A percentile compares a stretch with the other conserved stretches of the same genome.
phyloP scores from a whole-genome alignment of 2,797 vertebrate species.

The Myripristis murdjan region DNA sequence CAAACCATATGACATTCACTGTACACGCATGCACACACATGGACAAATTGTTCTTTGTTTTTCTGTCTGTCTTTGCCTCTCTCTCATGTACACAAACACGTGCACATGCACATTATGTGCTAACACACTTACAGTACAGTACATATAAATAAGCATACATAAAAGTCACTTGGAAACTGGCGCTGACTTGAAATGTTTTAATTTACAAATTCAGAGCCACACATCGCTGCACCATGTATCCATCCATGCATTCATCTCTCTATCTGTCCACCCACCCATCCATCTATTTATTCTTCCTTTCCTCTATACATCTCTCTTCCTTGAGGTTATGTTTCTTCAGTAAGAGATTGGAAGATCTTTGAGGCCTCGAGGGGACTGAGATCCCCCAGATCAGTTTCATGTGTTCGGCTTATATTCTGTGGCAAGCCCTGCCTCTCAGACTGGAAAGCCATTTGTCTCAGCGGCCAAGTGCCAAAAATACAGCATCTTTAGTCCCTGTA shows the following conservation, averaged over 20 bases:
- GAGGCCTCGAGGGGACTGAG: conserved; percentile 17
- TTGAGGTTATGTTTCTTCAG: conserved; percentile 15
- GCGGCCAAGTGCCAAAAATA: conserved; percentile 19
- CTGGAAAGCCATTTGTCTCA: conserved; percentile 38
- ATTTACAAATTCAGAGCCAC: background rate
- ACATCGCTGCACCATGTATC: background rate
- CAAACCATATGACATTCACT: conserved; percentile 26
- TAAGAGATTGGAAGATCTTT: conserved; percentile 20
- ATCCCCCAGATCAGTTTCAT: conserved; percentile 26
- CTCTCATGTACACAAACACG: too few relatives aligned
- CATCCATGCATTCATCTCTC: background rate
- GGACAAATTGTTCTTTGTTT: background rate
- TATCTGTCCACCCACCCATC: background rate
- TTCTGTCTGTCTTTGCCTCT: too few relatives aligned
- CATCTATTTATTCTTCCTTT: background rate
- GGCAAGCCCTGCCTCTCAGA: conserved; percentile 2
- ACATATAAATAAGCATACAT: background rate
- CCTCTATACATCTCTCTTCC: background rate
- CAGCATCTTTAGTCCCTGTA: conserved; percentile 21
- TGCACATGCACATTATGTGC: background rate
- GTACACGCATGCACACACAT: background rate
- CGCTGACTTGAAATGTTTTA: background rate
- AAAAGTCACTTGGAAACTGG: background rate
- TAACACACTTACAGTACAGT: too few relatives aligned
- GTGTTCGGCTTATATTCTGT: conserved; percentile 13